Base-by-base conservation (phyloP, 1,140 invertebrate species). In the Phortica variegata region DNA sequence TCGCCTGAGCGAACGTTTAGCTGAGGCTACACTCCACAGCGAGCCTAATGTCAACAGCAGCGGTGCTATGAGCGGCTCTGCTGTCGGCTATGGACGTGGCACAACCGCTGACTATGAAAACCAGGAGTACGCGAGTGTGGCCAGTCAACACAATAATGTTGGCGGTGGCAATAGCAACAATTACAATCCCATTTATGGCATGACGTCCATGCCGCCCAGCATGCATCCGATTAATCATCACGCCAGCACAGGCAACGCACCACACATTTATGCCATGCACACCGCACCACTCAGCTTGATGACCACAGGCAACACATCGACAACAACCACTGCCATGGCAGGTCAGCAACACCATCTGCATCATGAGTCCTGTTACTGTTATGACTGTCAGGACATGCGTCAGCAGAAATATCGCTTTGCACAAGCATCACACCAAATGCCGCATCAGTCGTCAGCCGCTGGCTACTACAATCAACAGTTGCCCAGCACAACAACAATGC, bases 321-420 rank as follows among this genome's bases (percentile, higher is more conserved):
- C 36, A 17, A 6, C 36, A 17, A 38, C 12, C 16, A 34, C 10
- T 15, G 33, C 33, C 36, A 38, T 39, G 16, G 36, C 47, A 17
- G 36, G 43, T 41, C 16, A 12, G 26, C 12, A 12, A 6, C 26
- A 42, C 4, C 40, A 38, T 18, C 41, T 53, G 41, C 74, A 72
- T 54, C 73, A 76, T 18, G 69, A 76, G 19, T 66, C 57, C 26
- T 76, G 73, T 52, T 75, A 61, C 37, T 76, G 73, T 37, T 76
- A 72, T 47, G 73, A 76, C 16, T 76, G 73, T 40, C 73, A 76
- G 49, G 66, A 58, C 31, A 26, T 26, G 23, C 23, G 23, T 5
- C 23, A 57, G 3, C 63, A 68, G 49, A 65, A 65, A 10, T 75
- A 66, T 42, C 60, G 69, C 3, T 26, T 26, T 26, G 23, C 36